Evolutionary conservation across 2,797 vertebrate species (phyloP).

Genomic region (Enteromius paludinosus): DNA sequence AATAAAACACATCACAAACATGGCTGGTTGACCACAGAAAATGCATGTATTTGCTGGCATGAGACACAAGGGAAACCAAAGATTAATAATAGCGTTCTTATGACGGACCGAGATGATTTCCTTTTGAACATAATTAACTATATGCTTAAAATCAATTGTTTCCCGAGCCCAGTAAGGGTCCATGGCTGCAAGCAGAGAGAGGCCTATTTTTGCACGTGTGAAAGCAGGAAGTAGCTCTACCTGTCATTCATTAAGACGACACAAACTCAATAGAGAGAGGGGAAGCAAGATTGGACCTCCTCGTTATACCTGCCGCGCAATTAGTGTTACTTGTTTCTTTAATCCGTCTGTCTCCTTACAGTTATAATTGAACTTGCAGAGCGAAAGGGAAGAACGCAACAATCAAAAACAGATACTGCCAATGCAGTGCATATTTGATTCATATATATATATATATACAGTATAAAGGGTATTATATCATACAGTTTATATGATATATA

Average conservation of each 20-base stretch:
- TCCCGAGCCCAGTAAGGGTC: slow-evolving; percentile 82
- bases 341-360: slow-evolving; percentile 74
- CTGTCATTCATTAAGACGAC: slow-evolving; percentile 86
- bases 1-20: background rate
- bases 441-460: too few species aligned
- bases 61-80: slow-evolving; percentile 39
- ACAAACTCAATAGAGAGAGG: slow-evolving; percentile 83
- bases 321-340: slow-evolving; percentile 83
- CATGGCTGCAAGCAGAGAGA: slow-evolving; percentile 79
- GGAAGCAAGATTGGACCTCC: slow-evolving; percentile 82
- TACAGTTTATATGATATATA: background rate
- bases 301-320: slow-evolving; percentile 86
- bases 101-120: slow-evolving; percentile 65
- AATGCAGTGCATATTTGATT: slow-evolving; percentile 42
- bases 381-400: slow-evolving; percentile 53
- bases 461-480: slow-evolving; percentile 25
- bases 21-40: background rate
- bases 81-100: slow-evolving; percentile 59
- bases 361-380: slow-evolving; percentile 75
- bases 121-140: slow-evolving; percentile 83
- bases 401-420: slow-evolving; percentile 40
- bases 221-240: slow-evolving; percentile 85
- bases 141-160: slow-evolving; percentile 87
- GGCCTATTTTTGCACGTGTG: slow-evolving; percentile 83
- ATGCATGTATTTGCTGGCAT: background rate